These are phyloP conservation scores for Aulostomus chinensis DNA, from an alignment of 2,797 vertebrate genomes.

Conservation along the genomic window DNA sequence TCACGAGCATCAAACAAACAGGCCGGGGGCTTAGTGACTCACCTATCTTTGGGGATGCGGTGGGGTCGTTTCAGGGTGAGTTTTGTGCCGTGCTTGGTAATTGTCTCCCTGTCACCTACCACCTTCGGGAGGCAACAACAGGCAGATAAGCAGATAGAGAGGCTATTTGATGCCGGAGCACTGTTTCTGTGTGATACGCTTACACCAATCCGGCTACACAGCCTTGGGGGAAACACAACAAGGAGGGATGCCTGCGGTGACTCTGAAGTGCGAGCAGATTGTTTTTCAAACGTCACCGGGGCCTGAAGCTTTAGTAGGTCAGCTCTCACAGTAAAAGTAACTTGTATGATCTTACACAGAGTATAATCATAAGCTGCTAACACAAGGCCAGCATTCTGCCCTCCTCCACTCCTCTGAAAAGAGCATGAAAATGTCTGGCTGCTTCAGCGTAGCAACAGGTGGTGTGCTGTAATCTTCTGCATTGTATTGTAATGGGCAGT, in stretches of 20 bases:
- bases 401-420: constrained; percentile 32
- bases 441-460: constrained; percentile 47
- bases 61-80: constrained; percentile 5
- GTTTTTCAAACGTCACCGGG: constrained; percentile 46
- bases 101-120: constrained; percentile 68
- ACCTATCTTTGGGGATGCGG: constrained; percentile 40
- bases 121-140: constrained; percentile 50
- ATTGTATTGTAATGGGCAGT: constrained; percentile 29
- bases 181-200: constrained; percentile 44
- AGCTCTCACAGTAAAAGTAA: constrained; percentile 30
- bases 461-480: constrained; percentile 26
- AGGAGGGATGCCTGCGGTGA: constrained; percentile 27
- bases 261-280: constrained; percentile 45
- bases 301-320: constrained; percentile 38
- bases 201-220: constrained; percentile 20
- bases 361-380: constrained; percentile 20
- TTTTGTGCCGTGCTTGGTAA: constrained; percentile 45
- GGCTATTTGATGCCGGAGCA: constrained; percentile 30
- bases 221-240: constrained; percentile 11
- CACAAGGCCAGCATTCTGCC: constrained; percentile 40
- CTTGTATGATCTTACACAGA: constrained; percentile 25
- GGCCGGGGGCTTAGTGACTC: constrained; percentile 61
- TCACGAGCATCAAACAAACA: constrained; percentile 70
- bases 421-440: constrained; percentile 22
- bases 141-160: constrained; percentile 45